Evolutionary conservation across 2,888 invertebrate genomes (phyloP), one percentile per base, ranked within the genome.

Genomic region (Epistrophe eligans): DNA sequence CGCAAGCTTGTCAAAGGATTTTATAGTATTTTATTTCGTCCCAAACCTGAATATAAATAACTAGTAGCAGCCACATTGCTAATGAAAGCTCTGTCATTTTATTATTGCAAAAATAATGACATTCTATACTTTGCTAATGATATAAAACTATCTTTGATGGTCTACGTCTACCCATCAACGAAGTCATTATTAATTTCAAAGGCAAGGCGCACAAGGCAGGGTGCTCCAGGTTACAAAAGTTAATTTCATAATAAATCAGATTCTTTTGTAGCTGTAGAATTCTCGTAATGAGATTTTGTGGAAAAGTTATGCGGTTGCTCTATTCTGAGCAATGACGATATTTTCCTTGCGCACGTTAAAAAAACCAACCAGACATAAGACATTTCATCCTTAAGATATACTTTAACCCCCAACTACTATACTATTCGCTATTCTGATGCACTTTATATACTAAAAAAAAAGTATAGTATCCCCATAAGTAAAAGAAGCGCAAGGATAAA

Each of bases 171-270:
- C 13, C 67, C 45, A 32, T 32, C 24, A 38, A 58, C 58, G 58
- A 58, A 58, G 35, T 60, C 35, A 55, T 28, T 40, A 55, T 28
- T 40, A 43, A 43, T 40, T 52, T 72, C 45, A 72, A 45, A 58
- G 35, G 58, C 72, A 17, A 45, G n/a, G n/a, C 32, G 10, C 45
- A 10, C 60, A 79, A 43, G 52, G 13, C 40, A 73, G 43, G 38
- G 10, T 13, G 79, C 84, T 80, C 38, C 71, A 66, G 84, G 84
- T 60, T 76, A 50, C 43, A 43, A 76, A 80, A 80, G 74, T 76
- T 80, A 80, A 80, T 80, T 84, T 71, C 76, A 76, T 84, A 80
- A 84, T 84, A 76, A 84, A 84, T 84, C 84, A 76, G 60, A 64
- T 72, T 45, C 71, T 76, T 84, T 76, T 76, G 76, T 80, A 50